Evolutionary conservation across 2,113 vertebrate species (phyloP), one percentile per base, ranked within the genome.

Genomic region (Fukomys damarensis): DNA sequence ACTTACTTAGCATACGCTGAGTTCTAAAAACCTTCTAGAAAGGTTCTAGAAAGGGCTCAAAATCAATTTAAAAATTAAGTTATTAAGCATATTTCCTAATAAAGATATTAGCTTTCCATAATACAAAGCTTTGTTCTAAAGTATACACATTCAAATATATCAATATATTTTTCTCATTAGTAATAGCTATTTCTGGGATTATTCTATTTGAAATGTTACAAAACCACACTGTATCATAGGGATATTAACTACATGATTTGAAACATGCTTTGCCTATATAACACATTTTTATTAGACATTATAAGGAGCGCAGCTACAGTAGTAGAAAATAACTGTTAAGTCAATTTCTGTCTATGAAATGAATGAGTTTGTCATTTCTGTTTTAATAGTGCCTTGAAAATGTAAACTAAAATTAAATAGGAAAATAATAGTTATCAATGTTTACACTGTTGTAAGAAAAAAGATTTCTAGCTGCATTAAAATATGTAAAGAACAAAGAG

Each of bases 301-400:
- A 52, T 83, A 58, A 82, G 89, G 35, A 77, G 4, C 26, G 13
- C 10, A 59, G 32, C 32, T 4, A 61, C 10, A 80, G 38, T 10
- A 35, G 86, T 38, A 41, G 63, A 38, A 20, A 43, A 74, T 13
- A 95, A 68, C 12, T 65, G 49, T 80, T 76, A 88, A 89, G 56
- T 61, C 49, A 7, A 81, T 56, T 56, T 81, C 13, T 63, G 38
- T 82, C 84, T 49, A 43, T 74, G 43, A 94, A 84, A 81, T 9
- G 74, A 38, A 61, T 43, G 28, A 38, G 10, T 46, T 8, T 56
- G 49, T 77, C 38, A 58, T n/a, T 54, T 91, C 46, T 16, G 46
- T 46, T 72, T 91, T 89, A 65, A 85, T 83, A 32, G 7, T 56
- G 65, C 58, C 32, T 83, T 91, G 72, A 92, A 96, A 84, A 41